Evolutionary conservation across 1,140 invertebrate species (phyloP).

Genomic region (Trichogramma pretiosum): DNA sequence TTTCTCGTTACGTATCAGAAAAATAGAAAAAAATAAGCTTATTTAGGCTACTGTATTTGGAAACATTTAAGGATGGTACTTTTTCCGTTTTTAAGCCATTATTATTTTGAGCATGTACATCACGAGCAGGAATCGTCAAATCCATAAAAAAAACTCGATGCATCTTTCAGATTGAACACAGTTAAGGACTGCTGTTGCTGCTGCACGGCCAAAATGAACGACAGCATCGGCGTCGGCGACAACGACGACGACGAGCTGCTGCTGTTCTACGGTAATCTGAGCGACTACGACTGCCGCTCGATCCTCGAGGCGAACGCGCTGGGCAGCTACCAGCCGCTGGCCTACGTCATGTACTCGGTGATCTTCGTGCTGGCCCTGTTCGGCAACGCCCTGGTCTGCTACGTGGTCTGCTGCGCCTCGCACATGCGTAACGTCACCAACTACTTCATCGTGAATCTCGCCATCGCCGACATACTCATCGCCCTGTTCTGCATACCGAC

Average conservation of each 20-base stretch:
- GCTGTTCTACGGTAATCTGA: no score
- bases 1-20: no score
- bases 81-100: not conserved
- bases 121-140: not conserved
- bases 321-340: constrained; percentile 46
- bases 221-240: not conserved
- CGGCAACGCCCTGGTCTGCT: constrained; percentile 76
- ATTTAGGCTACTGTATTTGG: no score
- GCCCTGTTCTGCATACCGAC: constrained; percentile 80
- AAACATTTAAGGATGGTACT: no score
- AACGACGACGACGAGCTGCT: no score
- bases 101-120: not conserved
- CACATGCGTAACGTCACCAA: constrained; percentile 82
- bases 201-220: constrained; percentile 5
- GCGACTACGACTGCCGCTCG: no score
- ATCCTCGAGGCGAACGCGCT: constrained; percentile 17
- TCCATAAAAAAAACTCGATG: not conserved
- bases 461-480: constrained; percentile 77
- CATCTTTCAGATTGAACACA: not conserved
- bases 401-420: constrained; percentile 65
- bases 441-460: constrained; percentile 78
- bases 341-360: constrained; percentile 65
- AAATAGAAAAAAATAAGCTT: no score
- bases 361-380: constrained; percentile 66
- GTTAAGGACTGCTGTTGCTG: not conserved